These are phyloP conservation scores for Pogona vitticeps DNA, from an alignment of 2,113 vertebrate species.

Conservation along the genomic window DNA sequence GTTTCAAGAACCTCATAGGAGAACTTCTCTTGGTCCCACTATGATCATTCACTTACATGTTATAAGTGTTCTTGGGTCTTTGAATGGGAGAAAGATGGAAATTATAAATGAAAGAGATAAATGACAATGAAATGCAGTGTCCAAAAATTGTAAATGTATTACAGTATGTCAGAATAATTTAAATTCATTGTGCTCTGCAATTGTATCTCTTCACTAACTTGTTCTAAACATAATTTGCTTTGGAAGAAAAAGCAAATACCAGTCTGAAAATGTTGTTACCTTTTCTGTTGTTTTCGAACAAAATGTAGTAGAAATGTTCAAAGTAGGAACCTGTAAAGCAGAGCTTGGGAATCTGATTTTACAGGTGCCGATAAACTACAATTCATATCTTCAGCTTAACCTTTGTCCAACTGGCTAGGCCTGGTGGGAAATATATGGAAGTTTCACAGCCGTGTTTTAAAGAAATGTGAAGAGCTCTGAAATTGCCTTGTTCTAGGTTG, in stretches of 20 bases:
- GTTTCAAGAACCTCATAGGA: no score
- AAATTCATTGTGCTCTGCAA: neutral
- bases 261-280: neutral
- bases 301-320: neutral
- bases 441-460: no score
- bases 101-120: no score
- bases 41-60: no score
- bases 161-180: neutral
- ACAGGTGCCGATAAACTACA: neutral
- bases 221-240: neutral
- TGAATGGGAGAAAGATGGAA: no score
- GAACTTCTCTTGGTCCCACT: no score
- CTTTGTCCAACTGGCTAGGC: neutral
- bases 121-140: neutral
- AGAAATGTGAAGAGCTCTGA: neutral
- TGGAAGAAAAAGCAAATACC: neutral
- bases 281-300: no score
- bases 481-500: neutral
- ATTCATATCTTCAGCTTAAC: neutral
- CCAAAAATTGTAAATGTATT: neutral
- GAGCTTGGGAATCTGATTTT: neutral
- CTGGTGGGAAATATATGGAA: no score
- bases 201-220: no score
- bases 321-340: neutral
- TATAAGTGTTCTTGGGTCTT: no score